Percentiles rank a stretch among this genome's conserved stretches.
These are phyloP conservation scores for Horisme vitalbata DNA, from an alignment of 2,888 invertebrate genomes.

Conservation along the genomic window DNA sequence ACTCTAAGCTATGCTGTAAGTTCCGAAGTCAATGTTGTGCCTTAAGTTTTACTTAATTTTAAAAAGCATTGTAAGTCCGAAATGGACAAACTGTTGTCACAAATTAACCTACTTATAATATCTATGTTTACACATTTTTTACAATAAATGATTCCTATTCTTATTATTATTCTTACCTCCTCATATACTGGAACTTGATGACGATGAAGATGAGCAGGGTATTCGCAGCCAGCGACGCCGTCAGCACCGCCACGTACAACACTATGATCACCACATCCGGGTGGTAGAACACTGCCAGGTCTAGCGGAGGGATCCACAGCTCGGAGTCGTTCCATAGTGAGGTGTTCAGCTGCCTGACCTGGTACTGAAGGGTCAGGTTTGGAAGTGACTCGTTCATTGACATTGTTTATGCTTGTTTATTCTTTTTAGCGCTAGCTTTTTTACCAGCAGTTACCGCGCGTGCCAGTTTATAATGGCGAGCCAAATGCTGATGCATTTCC, in stretches of 20 bases:
- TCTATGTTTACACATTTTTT: no score
- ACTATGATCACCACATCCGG: slow-evolving; percentile 81
- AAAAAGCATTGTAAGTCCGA: no score
- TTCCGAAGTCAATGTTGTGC: no score
- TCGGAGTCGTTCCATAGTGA: slow-evolving; percentile 28
- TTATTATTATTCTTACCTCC: slow-evolving; percentile 84
- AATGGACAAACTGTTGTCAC: no score
- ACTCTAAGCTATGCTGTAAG: no score
- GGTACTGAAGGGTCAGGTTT: slow-evolving; percentile 11
- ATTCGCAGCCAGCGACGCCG: slow-evolving; percentile 86
- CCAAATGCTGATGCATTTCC: no score
- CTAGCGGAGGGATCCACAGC: slow-evolving; percentile 47
- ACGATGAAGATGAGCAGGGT: slow-evolving; percentile 87
- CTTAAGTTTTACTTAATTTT: no score
- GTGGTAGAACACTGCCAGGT: slow-evolving; percentile 67
- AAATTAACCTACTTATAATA: no score
- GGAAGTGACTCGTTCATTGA: slow-evolving; percentile 7
- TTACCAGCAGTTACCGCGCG: no score
- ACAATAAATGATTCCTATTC: no score
- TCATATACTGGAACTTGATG: slow-evolving; percentile 88
- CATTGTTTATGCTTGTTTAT: slow-evolving; percentile 13
- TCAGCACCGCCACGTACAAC: slow-evolving; percentile 85
- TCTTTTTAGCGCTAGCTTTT: no score
- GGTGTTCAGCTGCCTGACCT: slow-evolving; percentile 29
- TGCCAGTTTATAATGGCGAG: no score